Evolutionary conservation across 2,113 vertebrate genomes (phyloP).

Genomic region (Pelecanus crispus): DNA sequence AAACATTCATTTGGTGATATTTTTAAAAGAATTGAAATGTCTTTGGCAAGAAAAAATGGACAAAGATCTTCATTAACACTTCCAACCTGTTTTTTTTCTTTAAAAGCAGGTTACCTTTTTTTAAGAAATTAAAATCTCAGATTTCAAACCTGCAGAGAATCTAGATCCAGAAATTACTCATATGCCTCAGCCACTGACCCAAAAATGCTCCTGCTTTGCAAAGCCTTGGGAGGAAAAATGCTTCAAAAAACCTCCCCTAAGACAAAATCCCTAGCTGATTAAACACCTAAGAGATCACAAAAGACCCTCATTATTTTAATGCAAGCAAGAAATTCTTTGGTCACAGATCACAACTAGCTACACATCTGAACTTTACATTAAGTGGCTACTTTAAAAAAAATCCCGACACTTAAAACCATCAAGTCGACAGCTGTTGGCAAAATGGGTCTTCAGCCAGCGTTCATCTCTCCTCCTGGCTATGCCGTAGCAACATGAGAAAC

Average conservation of each 20-base stretch:
- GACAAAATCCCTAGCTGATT: neutral
- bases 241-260: neutral
- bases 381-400: neutral
- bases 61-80: neutral
- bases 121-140: neutral
- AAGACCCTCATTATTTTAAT: neutral
- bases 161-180: neutral
- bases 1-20: neutral
- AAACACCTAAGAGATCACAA: neutral
- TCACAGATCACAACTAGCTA: neutral
- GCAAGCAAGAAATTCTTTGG: neutral
- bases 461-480: neutral
- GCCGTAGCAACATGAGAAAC: neutral
- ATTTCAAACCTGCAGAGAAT: neutral
- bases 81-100: neutral
- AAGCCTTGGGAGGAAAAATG: neutral
- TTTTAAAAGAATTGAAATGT: neutral
- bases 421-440: neutral
- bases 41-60: neutral
- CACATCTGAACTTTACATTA: neutral
- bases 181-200: neutral
- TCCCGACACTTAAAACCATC: neutral
- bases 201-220: neutral
- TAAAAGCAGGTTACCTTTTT: neutral
- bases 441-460: neutral